These are phyloP conservation scores for Oncorhynchus keta DNA, from an alignment of 2,113 vertebrate species.

Conservation along the genomic window DNA sequence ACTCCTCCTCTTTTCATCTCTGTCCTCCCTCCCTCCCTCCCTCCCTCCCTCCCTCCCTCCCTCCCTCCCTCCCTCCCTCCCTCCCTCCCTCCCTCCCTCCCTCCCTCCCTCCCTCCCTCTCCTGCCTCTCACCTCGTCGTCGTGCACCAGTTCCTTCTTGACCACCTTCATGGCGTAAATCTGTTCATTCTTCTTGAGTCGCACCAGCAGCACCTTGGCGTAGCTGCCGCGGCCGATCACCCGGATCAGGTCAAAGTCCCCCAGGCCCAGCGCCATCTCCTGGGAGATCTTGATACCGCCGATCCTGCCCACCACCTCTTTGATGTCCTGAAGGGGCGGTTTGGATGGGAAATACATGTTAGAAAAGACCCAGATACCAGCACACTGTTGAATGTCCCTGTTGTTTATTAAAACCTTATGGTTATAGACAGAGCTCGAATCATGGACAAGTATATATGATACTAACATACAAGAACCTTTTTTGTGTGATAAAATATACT, in stretches of 20 bases:
- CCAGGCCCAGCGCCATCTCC: conserved; percentile 86
- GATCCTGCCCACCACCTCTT: conserved; percentile 91
- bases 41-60: too few relatives aligned
- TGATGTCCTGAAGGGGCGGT: conserved; percentile 79
- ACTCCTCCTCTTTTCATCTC: too few relatives aligned
- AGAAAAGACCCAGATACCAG: too few relatives aligned
- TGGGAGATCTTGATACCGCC: conserved; percentile 93
- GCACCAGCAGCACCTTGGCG: conserved; percentile 95
- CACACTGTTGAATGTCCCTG: background rate
- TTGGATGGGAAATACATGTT: background rate
- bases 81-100: background rate
- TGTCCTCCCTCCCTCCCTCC: too few relatives aligned
- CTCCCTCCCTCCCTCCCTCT: background rate
- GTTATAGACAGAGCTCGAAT: too few relatives aligned
- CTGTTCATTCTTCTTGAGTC: conserved; percentile 94
- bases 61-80: too few relatives aligned
- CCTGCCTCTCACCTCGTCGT: conserved; percentile 85
- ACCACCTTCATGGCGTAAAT: conserved; percentile 98
- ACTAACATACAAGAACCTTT: too few relatives aligned
- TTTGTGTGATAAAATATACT: too few relatives aligned
- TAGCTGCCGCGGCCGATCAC: conserved; percentile 97
- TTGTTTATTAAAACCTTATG: background rate
- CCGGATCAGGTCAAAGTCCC: conserved; percentile 95
- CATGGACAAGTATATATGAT: too few relatives aligned
- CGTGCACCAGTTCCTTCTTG: conserved; percentile 97